Conservation (phyloP, 2,888 invertebrate species). For the Microctonus aethiopoides region DNA sequence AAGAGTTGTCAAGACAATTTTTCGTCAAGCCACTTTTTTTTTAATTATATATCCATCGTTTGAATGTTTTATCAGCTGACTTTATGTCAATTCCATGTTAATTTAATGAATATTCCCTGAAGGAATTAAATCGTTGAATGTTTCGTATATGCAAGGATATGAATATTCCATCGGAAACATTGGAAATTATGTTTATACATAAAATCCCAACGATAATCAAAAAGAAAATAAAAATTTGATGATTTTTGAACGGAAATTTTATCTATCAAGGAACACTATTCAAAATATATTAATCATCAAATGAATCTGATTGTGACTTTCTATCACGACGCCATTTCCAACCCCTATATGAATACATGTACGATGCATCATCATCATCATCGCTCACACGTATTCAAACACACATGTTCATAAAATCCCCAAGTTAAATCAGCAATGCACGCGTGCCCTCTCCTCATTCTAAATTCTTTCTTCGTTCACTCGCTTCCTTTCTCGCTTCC, state of each 20-base stretch:
- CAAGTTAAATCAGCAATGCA: conserved; percentile 13
- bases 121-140: neutral
- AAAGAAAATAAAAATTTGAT: too few species aligned
- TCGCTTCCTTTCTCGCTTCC: conserved; percentile 2
- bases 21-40: neutral
- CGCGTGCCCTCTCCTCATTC: conserved; percentile 19
- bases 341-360: neutral
- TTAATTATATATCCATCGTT: neutral
- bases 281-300: neutral
- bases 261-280: neutral
- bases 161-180: too few species aligned
- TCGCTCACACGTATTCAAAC: neutral
- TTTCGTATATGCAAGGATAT: neutral
- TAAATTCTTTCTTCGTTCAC: too few species aligned
- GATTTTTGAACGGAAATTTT: too few species aligned
- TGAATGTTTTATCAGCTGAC: neutral
- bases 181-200: too few species aligned
- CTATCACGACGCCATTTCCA: neutral
- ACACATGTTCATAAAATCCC: neutral
- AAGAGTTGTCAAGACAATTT: neutral
- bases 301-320: neutral
- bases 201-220: neutral
- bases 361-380: neutral
- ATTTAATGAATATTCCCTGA: neutral
- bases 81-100: neutral